These are phyloP conservation scores for Astropecten irregularis DNA, from an alignment of 53 echinoderm and acorn worm genomes.

Conservation along the genomic window DNA sequence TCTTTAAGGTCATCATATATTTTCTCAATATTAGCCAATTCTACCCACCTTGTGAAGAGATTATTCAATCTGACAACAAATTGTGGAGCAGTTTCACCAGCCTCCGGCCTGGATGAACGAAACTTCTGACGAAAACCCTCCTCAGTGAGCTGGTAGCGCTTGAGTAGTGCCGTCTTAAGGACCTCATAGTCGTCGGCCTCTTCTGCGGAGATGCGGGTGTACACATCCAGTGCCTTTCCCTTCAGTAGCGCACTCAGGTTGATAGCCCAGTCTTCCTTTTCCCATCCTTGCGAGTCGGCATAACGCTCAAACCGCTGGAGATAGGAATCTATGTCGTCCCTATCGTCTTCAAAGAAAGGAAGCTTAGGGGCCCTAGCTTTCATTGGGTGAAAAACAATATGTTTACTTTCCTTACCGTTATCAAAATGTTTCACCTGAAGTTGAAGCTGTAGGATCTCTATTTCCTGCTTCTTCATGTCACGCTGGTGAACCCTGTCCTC, in stretches of 20 bases:
- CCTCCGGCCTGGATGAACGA: slow-evolving; percentile 5
- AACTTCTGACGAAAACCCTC: slow-evolving; percentile 47
- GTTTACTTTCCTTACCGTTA: neutral
- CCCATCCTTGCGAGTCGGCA: slow-evolving; percentile 45
- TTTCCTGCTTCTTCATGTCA: neutral
- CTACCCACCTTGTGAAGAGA: slow-evolving; percentile 36
- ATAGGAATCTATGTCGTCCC: slow-evolving; percentile 65
- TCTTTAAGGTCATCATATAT: neutral
- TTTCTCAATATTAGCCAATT: neutral
- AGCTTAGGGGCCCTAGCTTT: slow-evolving; percentile 35
- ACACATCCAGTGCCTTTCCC: slow-evolving; percentile 36
- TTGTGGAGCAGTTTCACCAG: slow-evolving; percentile 24
- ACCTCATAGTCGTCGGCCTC: slow-evolving; percentile 2
- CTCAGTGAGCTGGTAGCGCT: slow-evolving; percentile 13
- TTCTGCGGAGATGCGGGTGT: neutral
- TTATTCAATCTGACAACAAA: slow-evolving; percentile 37
- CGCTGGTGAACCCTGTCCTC: neutral
- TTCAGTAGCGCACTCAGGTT: slow-evolving; percentile 53
- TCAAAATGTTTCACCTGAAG: neutral
- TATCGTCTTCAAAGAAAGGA: slow-evolving; percentile 56
- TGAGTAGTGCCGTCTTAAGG: slow-evolving; percentile 20
- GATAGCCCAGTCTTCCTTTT: slow-evolving; percentile 52
- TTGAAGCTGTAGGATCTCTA: slow-evolving; percentile 1
- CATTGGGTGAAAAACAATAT: too few relatives aligned
- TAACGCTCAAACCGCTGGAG: slow-evolving; percentile 58